These are phyloP conservation scores for Neocloeon triangulifer DNA, from an alignment of 1,140 invertebrate species.

Conservation along the genomic window DNA sequence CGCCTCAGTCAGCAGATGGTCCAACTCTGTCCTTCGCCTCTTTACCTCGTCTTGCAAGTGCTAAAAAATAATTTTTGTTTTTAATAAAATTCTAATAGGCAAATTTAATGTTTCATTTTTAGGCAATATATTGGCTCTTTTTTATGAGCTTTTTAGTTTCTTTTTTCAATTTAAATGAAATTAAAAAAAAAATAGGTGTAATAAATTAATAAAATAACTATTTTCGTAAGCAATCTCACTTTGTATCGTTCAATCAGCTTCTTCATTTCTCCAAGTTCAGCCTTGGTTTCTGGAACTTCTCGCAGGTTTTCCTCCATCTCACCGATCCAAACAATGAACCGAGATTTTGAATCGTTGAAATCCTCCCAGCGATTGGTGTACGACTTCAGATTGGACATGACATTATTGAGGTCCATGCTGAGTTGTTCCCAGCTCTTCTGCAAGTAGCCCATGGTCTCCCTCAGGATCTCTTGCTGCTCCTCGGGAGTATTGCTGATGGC, in stretches of 20 bases:
- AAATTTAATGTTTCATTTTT: too few species aligned
- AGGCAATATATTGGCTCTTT: too few species aligned
- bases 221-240: conserved; percentile 13
- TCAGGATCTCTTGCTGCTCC: conserved; percentile 52
- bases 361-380: conserved; percentile 59
- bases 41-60: conserved; percentile 50
- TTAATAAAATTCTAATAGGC: too few species aligned
- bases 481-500: conserved; percentile 56
- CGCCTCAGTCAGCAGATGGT: conserved; percentile 44
- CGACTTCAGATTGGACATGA: conserved; percentile 51
- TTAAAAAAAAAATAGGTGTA: neutral
- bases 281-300: conserved; percentile 39
- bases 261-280: conserved; percentile 76
- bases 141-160: too few species aligned
- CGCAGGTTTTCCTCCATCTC: conserved; percentile 37
- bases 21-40: conserved; percentile 44
- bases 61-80: conserved; percentile 14
- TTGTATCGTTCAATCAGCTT: conserved; percentile 61
- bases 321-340: conserved; percentile 44
- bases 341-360: conserved; percentile 41
- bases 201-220: conserved; percentile 2
- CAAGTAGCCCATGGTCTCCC: conserved; percentile 47
- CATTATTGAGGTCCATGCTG: conserved; percentile 54
- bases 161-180: too few species aligned
- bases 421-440: conserved; percentile 63